Evolutionary conservation across 2,888 invertebrate species (phyloP).

Genomic region (Zaprionus obscuricornis): DNA sequence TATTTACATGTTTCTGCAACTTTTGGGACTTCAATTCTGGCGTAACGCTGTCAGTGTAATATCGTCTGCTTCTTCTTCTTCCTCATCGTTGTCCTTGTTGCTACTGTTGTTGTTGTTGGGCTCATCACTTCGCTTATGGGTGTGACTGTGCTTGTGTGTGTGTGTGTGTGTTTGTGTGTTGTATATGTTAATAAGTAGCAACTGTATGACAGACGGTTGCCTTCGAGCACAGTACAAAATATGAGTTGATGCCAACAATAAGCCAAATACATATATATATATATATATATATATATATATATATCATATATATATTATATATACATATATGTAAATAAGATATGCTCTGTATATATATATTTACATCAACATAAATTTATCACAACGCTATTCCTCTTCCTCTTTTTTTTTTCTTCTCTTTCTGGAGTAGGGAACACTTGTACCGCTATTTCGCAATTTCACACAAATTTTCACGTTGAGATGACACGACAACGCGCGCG

Average conservation of each 20-base stretch:
- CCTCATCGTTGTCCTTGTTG: background rate
- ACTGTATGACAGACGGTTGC: constrained; percentile 51
- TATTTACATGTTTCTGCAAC: background rate
- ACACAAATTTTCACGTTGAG: constrained; percentile 24
- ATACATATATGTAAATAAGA: background rate
- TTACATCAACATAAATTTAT: no score
- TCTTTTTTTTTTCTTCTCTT: no score
- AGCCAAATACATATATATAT: no score
- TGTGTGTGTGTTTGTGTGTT: background rate
- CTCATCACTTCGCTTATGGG: no score
- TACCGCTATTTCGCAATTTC: constrained; percentile 34
- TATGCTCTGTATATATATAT: no score
- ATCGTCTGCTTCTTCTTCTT: background rate
- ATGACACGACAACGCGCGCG: no score
- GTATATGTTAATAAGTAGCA: constrained; percentile 30
- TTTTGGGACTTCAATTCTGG: constrained; percentile 1
- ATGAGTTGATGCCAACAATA: constrained; percentile 50
- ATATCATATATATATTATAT: no score
- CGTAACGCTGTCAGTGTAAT: background rate
- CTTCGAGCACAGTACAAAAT: constrained; percentile 47
- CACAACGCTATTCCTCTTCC: no score
- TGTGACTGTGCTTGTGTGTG: constrained; percentile 3
- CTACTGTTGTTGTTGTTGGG: no score
- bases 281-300: background rate
- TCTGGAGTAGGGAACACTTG: constrained; percentile 22